Conservation (phyloP, 2,113 vertebrate species). For the Mastomys natalensis region DNA sequence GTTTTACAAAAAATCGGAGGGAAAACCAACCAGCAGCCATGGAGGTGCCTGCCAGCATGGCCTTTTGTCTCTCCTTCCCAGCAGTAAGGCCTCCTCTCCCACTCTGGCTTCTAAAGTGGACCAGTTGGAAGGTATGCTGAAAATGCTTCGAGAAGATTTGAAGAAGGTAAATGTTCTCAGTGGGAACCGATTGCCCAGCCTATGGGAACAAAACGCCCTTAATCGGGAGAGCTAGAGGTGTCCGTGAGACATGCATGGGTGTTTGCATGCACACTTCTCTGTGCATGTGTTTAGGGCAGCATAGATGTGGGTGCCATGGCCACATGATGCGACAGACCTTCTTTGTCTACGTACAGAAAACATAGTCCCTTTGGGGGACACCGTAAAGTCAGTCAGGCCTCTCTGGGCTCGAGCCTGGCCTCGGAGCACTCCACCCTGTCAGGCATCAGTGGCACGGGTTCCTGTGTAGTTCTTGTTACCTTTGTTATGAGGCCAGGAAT, state of each 20-base stretch:
- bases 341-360: not conserved
- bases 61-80: constrained; percentile 74
- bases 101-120: constrained; percentile 94
- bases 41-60: not conserved
- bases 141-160: constrained; percentile 94
- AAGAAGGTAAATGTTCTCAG: constrained; percentile 90
- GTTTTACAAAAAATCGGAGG: not conserved
- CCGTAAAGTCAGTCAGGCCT: not conserved
- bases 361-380: not conserved
- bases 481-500: not conserved
- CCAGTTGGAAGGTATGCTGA: constrained; percentile 95
- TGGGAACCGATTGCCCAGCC: not conserved
- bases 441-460: not conserved
- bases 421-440: not conserved
- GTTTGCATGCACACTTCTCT: not conserved
- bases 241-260: not conserved
- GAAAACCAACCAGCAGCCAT: not conserved
- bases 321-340: not conserved
- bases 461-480: not conserved
- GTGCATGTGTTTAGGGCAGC: fast-evolving
- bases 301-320: not conserved
- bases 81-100: constrained; percentile 93
- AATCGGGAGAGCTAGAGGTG: too few species aligned
- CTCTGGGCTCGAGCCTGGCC: not conserved
- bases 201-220: not conserved